These are phyloP conservation scores for Brachypodius melanocephalos DNA, from an alignment of 2,113 vertebrate species.

Conservation along the genomic window DNA sequence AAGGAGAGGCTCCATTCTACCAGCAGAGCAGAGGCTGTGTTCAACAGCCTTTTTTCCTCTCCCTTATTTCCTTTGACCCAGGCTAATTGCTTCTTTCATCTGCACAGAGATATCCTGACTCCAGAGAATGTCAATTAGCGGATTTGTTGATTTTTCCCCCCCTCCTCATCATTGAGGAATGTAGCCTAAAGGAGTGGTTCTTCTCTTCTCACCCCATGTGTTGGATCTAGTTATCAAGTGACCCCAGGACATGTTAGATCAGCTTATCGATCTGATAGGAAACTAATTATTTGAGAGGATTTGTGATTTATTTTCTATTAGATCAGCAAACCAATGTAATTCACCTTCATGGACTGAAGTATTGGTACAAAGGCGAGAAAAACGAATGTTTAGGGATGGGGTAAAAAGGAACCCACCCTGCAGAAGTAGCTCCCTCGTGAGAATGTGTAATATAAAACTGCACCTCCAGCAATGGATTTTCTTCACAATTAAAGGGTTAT, in stretches of 20 bases:
- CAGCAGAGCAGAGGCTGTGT: background rate
- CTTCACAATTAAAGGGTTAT: background rate
- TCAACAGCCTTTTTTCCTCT: background rate
- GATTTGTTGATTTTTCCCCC: background rate
- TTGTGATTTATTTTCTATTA: background rate
- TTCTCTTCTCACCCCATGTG: background rate
- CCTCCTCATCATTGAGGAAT: background rate
- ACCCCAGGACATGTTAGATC: background rate
- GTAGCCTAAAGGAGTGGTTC: background rate
- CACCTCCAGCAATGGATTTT: background rate
- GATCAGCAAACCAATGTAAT: background rate
- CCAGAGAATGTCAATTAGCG: accelerated
- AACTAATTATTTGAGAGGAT: background rate
- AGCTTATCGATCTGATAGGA: background rate
- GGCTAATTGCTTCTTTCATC: slow-evolving; percentile 20
- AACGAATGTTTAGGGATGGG: background rate
- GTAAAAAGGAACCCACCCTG: background rate
- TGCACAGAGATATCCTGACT: background rate
- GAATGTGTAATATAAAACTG: background rate
- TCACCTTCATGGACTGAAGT: background rate
- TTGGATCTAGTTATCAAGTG: background rate
- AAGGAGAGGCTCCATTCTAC: background rate
- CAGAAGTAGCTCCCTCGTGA: background rate
- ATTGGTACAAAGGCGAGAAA: background rate
- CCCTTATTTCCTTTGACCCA: background rate